Evolutionary conservation across 2,888 invertebrate genomes (phyloP), one percentile per base, ranked within the genome.

Genomic region (Chrysolina oricalcia): DNA sequence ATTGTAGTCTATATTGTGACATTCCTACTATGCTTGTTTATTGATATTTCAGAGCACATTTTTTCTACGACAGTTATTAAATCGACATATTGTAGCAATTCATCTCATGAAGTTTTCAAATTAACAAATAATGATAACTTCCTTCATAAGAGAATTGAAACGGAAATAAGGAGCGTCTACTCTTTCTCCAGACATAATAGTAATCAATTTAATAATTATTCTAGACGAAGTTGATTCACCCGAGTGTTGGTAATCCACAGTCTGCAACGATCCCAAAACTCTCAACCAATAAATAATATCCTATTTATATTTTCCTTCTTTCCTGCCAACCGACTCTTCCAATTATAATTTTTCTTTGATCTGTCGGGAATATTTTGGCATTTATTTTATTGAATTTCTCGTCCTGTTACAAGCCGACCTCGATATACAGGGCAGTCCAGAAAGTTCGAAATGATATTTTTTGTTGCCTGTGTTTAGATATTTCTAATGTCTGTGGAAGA

Each of bases 141-240:
- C 35, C 35, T 35, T 35, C 35, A 35, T 8, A 8, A 35, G 35
- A 35, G 35, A 10, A 59, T 35, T n/a, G 35, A 59, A 59, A 59
- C 59, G 59, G 59, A 59, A 59, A 59, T 59, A 17, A 59, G 59
- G 27, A 27, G 27, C 59, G 35, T 35, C 53, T 35, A n/a, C 59
- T 53, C 48, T 23, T 70, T n/a, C 27, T 35, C 46, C 66, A 75
- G 75, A 73, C 75, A 72, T 73, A 72, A 75, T 78, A 71, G 64
- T 77, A 79, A 79, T 79, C 75, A 79, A 65, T 70, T 73, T 77
- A 79, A 79, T 79, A 75, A 79, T 79, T 74, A 35, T 35, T 23
- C 65, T 74, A 53, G 71, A 73, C 70, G 71, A 73, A 79, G 76
- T 78, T 78, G 76, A 76, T 74, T 78, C 78, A 76, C 56, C 59